phyloP scores from a whole-genome alignment of 2,888 invertebrate species.

The Patella depressa region DNA sequence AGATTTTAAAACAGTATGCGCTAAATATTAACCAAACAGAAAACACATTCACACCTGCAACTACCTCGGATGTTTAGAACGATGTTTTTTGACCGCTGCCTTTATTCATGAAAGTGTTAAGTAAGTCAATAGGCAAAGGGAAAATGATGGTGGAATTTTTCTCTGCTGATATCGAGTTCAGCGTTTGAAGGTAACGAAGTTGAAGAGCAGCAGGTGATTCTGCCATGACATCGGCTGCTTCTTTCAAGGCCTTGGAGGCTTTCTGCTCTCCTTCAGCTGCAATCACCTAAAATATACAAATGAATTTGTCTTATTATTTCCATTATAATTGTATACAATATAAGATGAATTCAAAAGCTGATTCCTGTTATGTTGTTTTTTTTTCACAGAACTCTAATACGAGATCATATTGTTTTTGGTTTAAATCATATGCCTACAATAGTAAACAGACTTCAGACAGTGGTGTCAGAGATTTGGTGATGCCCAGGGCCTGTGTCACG shows the following conservation, averaged over 20 bases:
- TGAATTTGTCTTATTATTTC: background rate
- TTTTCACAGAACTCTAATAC: too few relatives aligned
- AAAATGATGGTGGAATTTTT: conserved; percentile 70
- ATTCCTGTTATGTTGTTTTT: too few relatives aligned
- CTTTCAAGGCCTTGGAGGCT: conserved; percentile 86
- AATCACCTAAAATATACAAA: conserved; percentile 72
- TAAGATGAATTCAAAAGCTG: too few relatives aligned
- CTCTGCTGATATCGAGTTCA: conserved; percentile 68
- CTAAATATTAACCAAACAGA: too few relatives aligned
- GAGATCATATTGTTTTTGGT: too few relatives aligned
- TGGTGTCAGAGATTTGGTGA: too few relatives aligned
- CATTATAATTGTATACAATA: background rate
- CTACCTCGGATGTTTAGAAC: background rate
- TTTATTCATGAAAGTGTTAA: background rate
- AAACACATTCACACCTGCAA: too few relatives aligned
- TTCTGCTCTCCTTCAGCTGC: conserved; percentile 69
- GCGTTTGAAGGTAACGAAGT: conserved; percentile 70
- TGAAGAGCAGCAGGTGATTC: conserved; percentile 87
- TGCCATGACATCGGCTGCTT: conserved; percentile 88
- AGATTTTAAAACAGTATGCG: too few relatives aligned
- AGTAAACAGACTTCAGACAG: too few relatives aligned
- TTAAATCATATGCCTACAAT: too few relatives aligned
- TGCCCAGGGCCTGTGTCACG: too few relatives aligned
- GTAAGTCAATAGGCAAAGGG: conserved; percentile 64
- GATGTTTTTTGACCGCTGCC: background rate